These are phyloP conservation scores for Oplegnathus fasciatus DNA, from an alignment of 2,113 vertebrate genomes.

Conservation along the genomic window DNA sequence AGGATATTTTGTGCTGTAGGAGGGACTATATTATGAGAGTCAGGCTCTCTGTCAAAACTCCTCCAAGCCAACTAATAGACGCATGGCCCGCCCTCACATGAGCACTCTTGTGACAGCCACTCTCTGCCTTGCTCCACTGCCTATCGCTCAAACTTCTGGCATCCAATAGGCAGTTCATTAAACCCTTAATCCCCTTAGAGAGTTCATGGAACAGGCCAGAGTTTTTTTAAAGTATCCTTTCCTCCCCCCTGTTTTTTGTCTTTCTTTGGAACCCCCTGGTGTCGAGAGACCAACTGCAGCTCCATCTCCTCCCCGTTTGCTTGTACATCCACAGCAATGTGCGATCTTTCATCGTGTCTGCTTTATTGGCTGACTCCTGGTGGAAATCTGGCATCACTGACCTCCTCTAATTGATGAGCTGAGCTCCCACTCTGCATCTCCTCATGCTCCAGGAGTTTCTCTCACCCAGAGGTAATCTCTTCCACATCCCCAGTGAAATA, in stretches of 20 bases:
- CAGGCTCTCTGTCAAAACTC: constrained; percentile 38
- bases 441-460: constrained; percentile 45
- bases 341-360: constrained; percentile 48
- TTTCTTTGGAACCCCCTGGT: constrained; percentile 18
- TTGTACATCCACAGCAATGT: constrained; percentile 15
- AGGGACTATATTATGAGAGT: constrained; percentile 24
- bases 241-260: constrained; percentile 11
- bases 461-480: constrained; percentile 52
- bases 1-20: constrained; percentile 8
- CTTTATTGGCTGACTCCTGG: constrained; percentile 39
- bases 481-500: constrained; percentile 53
- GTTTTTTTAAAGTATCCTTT: constrained; percentile 62
- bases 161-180: constrained; percentile 73
- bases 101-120: constrained; percentile 71
- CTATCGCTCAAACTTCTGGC: constrained; percentile 63
- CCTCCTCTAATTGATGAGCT: constrained; percentile 57
- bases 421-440: constrained; percentile 57
- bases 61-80: constrained; percentile 34
- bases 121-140: constrained; percentile 43
- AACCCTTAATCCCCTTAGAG: constrained; percentile 75
- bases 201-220: constrained; percentile 58
- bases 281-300: constrained; percentile 40
- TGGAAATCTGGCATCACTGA: constrained; percentile 57
- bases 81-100: constrained; percentile 54
- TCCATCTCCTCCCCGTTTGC: constrained; percentile 30